phyloP scores from a whole-genome alignment of 2,797 vertebrate species.

The Amphiprion clarkii region DNA sequence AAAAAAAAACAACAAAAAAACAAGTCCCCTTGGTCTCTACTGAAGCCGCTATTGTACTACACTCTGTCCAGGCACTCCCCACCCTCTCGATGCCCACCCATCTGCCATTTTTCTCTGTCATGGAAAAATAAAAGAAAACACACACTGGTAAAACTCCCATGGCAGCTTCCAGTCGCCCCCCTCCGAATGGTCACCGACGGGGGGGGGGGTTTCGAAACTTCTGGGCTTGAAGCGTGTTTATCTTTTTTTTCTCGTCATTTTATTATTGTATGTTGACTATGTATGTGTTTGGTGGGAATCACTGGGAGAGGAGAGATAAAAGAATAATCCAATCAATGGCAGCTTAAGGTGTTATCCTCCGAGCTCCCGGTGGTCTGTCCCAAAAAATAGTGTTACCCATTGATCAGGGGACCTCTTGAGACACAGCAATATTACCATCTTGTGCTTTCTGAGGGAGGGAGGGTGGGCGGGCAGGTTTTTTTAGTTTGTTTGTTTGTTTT shows the following conservation, averaged over 20 bases:
- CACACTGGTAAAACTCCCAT: conserved; percentile 82
- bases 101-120: conserved; percentile 69
- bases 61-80: conserved; percentile 55
- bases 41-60: conserved; percentile 43
- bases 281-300: conserved; percentile 74
- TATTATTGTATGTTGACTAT: conserved; percentile 68
- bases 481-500: background rate
- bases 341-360: conserved; percentile 84
- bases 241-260: conserved; percentile 54
- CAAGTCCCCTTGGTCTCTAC: conserved; percentile 52
- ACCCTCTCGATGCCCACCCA: conserved; percentile 37
- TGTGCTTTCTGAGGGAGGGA: conserved; percentile 77
- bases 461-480: conserved; percentile 69
- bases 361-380: conserved; percentile 82
- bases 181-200: conserved; percentile 80
- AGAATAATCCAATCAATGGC: conserved; percentile 85
- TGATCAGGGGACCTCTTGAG: conserved; percentile 78
- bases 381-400: conserved; percentile 76
- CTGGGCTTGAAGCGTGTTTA: conserved; percentile 75
- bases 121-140: conserved; percentile 24
- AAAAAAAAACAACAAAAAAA: background rate
- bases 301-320: conserved; percentile 81
- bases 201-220: conserved; percentile 75
- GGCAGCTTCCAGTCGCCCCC: conserved; percentile 88
- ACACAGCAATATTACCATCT: conserved; percentile 90